These are phyloP conservation scores for Thryonomys swinderianus DNA, from an alignment of 2,113 vertebrate genomes.

Conservation along the genomic window DNA sequence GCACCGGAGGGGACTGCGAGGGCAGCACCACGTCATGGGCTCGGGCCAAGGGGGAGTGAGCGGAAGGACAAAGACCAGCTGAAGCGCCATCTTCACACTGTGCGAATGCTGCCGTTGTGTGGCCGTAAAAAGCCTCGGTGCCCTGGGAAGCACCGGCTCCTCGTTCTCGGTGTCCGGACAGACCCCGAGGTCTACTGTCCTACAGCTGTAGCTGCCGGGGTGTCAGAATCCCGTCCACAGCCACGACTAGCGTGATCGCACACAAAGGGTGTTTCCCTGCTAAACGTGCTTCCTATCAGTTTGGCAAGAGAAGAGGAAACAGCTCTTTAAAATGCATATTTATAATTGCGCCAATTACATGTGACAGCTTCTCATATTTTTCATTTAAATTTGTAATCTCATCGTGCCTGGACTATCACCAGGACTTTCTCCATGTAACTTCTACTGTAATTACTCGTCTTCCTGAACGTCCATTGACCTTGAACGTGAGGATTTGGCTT, in stretches of 20 bases:
- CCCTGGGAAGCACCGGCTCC: no score
- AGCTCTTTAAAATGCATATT: not conserved
- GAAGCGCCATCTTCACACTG: not conserved
- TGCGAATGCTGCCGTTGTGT: rapidly evolving
- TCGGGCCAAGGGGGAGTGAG: no score
- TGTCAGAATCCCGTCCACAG: rapidly evolving
- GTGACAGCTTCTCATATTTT: not conserved
- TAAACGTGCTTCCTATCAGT: not conserved
- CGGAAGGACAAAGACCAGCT: rapidly evolving
- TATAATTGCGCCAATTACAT: not conserved
- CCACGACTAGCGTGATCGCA: rapidly evolving
- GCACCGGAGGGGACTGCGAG: not conserved
- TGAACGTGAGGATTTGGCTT: not conserved
- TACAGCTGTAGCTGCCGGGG: rapidly evolving
- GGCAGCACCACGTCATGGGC: not conserved
- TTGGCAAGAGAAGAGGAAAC: not conserved
- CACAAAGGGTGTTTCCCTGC: rapidly evolving
- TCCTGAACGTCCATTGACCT: not conserved
- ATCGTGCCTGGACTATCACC: not conserved
- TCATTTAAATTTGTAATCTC: not conserved
- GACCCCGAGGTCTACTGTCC: rapidly evolving
- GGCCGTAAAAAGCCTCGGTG: not conserved
- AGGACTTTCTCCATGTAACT: not conserved
- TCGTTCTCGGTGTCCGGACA: not conserved
- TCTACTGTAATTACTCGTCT: not conserved